A percentile compares a stretch with the other conserved stretches of the same genome.
Evolutionary conservation across 2,113 vertebrate species (phyloP).

Genomic region (Pelmatolapia mariae): DNA sequence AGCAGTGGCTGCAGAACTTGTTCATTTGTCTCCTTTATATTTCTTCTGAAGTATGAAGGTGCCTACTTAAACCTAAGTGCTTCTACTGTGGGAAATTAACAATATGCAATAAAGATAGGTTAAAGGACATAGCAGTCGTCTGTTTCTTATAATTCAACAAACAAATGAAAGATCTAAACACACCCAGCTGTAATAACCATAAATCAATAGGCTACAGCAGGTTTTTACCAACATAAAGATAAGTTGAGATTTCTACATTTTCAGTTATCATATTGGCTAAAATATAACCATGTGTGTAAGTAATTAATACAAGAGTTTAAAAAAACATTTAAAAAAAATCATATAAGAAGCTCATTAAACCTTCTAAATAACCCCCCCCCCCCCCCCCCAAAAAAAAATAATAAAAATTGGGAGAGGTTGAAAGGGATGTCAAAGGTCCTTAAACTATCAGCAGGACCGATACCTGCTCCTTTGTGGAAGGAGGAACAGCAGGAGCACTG

Average conservation of each 20-base stretch:
- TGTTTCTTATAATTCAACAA: not conserved
- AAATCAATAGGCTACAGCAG: not conserved
- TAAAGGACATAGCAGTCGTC: not conserved
- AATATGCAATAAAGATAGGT: not conserved
- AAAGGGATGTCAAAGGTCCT: not conserved
- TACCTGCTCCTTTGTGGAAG: too few species aligned
- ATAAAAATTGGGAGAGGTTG: not conserved
- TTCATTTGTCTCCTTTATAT: not conserved
- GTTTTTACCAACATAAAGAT: not conserved
- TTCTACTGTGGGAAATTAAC: not conserved
- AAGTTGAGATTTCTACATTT: not conserved
- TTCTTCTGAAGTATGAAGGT: not conserved
- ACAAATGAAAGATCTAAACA: not conserved
- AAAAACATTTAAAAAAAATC: not conserved
- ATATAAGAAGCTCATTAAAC: not conserved
- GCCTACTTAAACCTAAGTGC: fast-evolving
- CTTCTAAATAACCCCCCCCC: not conserved
- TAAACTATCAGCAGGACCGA: too few species aligned
- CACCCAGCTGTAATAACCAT: not conserved
- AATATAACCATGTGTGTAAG: not conserved
- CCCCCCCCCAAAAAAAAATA: too few species aligned
- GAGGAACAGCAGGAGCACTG: too few species aligned
- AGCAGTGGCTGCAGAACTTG: not conserved
- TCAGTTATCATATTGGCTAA: not conserved
- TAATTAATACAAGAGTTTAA: not conserved